Conservation (phyloP, 1,140 invertebrate species). For the Zaprionus capensis region DNA sequence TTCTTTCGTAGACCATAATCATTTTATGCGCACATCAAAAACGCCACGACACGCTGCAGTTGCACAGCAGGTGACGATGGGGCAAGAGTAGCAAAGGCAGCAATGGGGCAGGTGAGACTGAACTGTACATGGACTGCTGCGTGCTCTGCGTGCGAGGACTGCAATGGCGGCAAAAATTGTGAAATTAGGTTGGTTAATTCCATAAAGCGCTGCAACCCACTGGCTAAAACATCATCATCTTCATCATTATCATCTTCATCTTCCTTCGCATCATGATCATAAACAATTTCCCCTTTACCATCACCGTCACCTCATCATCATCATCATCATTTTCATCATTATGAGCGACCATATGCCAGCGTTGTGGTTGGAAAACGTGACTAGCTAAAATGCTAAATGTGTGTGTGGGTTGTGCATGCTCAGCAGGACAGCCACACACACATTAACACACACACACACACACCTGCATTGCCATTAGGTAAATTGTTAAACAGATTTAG, state of each 20-base stretch:
- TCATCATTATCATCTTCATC: slow-evolving; percentile 5
- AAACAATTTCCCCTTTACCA: neutral
- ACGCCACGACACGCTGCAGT: neutral
- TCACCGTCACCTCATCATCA: neutral
- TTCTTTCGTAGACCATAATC: slow-evolving; percentile 53
- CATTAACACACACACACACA: neutral
- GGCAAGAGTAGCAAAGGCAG: neutral
- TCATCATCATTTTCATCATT: neutral
- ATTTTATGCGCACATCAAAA: slow-evolving; percentile 59
- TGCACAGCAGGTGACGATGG: neutral
- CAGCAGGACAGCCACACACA: neutral
- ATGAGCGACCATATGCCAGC: slow-evolving; percentile 3
- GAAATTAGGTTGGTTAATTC: slow-evolving; percentile 50
- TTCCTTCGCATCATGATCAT: neutral
- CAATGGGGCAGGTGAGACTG: neutral
- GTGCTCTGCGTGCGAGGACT: slow-evolving; percentile 4
- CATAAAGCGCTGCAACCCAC: slow-evolving; percentile 38
- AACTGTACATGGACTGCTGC: neutral
- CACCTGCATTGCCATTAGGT: slow-evolving; percentile 19
- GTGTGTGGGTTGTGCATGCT: neutral
- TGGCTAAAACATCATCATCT: slow-evolving; percentile 20
- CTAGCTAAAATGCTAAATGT: slow-evolving; percentile 9
- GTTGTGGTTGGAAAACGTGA: slow-evolving; percentile 3
- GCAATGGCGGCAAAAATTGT: slow-evolving; percentile 42
- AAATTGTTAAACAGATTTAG: slow-evolving; percentile 26